Conservation (phyloP, 2,888 invertebrate species). For the Sphaeridia pumilis region DNA sequence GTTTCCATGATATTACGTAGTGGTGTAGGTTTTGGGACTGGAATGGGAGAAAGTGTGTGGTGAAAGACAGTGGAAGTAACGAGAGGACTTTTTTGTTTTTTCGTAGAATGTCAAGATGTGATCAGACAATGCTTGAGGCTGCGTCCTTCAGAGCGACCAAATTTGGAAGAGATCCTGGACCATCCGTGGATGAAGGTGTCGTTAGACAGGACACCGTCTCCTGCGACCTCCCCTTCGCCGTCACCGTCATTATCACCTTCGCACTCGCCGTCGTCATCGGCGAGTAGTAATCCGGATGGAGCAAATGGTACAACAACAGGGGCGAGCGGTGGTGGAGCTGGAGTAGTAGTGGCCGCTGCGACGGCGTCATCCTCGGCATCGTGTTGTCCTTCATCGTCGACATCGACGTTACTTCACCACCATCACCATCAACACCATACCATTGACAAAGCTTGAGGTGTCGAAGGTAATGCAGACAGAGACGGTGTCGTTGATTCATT, state of each 20-base stretch:
- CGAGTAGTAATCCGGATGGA: constrained; percentile 23
- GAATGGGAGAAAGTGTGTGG: no score
- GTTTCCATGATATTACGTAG: no score
- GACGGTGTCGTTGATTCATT: no score
- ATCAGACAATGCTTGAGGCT: constrained; percentile 45
- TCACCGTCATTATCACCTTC: constrained; percentile 32
- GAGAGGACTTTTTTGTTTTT: no score
- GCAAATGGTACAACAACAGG: no score
- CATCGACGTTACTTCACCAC: neutral
- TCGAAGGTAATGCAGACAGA: constrained; percentile 3
- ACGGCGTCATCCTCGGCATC: neutral
- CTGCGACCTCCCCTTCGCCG: constrained; percentile 33
- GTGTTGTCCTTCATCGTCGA: neutral
- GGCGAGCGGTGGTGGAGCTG: neutral
- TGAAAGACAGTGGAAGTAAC: no score
- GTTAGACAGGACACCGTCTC: constrained; percentile 33
- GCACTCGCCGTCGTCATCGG: constrained; percentile 33
- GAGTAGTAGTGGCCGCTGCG: neutral
- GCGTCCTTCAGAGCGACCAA: constrained; percentile 43
- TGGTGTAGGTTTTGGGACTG: no score
- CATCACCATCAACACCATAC: no score
- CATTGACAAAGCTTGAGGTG: constrained; percentile 13
- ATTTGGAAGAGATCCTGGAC: constrained; percentile 44
- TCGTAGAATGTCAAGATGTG: constrained; percentile 46
- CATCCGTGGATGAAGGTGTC: constrained; percentile 45